A percentile compares a stretch with the other conserved stretches of the same genome.
Evolutionary conservation across 2,888 invertebrate species (phyloP).

Genomic region (Zhengitettix transpicula): DNA sequence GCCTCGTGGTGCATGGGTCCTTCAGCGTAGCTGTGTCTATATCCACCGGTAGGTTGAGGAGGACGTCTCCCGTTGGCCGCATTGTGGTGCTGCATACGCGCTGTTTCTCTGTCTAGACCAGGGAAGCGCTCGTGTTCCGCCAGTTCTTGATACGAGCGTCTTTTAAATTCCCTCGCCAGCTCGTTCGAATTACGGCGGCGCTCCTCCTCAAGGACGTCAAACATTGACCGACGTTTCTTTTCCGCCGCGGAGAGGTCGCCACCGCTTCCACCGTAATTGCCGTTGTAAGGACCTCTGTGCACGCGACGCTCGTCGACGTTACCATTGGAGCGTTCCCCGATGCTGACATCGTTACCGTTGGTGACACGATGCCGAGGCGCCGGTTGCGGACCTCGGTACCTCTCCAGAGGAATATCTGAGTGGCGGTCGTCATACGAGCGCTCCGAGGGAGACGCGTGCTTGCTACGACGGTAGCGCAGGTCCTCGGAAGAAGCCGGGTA

Average conservation of each 20-base stretch:
- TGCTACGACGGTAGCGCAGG: background rate
- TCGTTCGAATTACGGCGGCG: conserved; percentile 28
- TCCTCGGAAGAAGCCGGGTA: background rate
- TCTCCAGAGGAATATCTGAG: background rate
- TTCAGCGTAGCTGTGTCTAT: conserved; percentile 50
- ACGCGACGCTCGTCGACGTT: background rate
- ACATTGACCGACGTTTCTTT: conserved; percentile 11
- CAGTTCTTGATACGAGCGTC: conserved; percentile 30
- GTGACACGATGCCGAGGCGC: background rate
- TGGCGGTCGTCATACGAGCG: background rate
- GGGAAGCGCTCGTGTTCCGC: conserved; percentile 36
- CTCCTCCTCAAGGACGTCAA: conserved; percentile 27
- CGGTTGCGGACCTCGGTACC: conserved; percentile 1
- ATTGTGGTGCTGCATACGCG: conserved; percentile 15
- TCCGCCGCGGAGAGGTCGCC: background rate
- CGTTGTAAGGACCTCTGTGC: background rate
- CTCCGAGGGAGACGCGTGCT: background rate
- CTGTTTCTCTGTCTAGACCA: conserved; percentile 32
- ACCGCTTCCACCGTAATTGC: background rate
- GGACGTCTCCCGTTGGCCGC: background rate
- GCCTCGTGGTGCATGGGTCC: conserved; percentile 14
- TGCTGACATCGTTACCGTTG: conserved; percentile 1
- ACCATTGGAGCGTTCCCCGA: background rate
- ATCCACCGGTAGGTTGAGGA: conserved; percentile 9
- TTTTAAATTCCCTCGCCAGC: conserved; percentile 30